These are phyloP conservation scores for Drosophila tropicalis DNA, from an alignment of 1,140 invertebrate species.

Conservation along the genomic window DNA sequence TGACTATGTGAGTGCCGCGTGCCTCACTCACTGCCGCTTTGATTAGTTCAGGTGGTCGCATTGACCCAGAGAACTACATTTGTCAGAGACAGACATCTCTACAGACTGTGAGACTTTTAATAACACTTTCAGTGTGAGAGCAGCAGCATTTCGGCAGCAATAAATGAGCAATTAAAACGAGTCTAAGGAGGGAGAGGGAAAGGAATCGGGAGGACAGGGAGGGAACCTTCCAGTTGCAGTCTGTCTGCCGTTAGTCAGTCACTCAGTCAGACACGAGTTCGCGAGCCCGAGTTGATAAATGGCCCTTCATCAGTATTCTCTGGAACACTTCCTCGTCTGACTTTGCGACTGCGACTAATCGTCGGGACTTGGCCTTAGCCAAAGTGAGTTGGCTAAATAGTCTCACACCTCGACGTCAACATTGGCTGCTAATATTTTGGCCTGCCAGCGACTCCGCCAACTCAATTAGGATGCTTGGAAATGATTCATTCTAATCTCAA, in stretches of 20 bases:
- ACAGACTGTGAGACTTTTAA: slow-evolving; percentile 30
- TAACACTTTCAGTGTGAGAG: slow-evolving; percentile 46
- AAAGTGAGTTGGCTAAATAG: slow-evolving; percentile 50
- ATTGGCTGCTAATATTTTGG: slow-evolving; percentile 46
- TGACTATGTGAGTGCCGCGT: slow-evolving; percentile 35
- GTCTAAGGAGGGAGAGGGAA: slow-evolving; percentile 25
- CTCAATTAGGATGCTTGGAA: slow-evolving; percentile 77
- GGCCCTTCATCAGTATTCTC: slow-evolving; percentile 54
- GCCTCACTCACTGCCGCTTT: slow-evolving; percentile 47
- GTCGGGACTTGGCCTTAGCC: slow-evolving; percentile 40
- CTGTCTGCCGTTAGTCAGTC: slow-evolving; percentile 43
- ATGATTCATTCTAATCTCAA: slow-evolving; percentile 79
- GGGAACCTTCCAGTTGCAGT: slow-evolving; percentile 35
- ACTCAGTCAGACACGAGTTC: slow-evolving; percentile 60
- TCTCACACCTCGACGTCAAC: slow-evolving; percentile 46
- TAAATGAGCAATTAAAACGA: slow-evolving; percentile 68
- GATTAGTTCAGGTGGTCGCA: slow-evolving; percentile 76
- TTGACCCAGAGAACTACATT: slow-evolving; percentile 80
- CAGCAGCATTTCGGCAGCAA: slow-evolving; percentile 30
- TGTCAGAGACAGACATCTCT: neutral
- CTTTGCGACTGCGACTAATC: slow-evolving; percentile 44
- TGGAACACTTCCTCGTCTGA: slow-evolving; percentile 37
- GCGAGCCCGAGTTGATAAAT: slow-evolving; percentile 53
- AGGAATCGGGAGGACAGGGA: slow-evolving; percentile 11
- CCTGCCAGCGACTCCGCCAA: slow-evolving; percentile 57